A percentile compares a stretch with the other conserved stretches of the same genome.
Conservation (phyloP, 2,113 vertebrate genomes). For the Oncorhynchus masou region DNA sequence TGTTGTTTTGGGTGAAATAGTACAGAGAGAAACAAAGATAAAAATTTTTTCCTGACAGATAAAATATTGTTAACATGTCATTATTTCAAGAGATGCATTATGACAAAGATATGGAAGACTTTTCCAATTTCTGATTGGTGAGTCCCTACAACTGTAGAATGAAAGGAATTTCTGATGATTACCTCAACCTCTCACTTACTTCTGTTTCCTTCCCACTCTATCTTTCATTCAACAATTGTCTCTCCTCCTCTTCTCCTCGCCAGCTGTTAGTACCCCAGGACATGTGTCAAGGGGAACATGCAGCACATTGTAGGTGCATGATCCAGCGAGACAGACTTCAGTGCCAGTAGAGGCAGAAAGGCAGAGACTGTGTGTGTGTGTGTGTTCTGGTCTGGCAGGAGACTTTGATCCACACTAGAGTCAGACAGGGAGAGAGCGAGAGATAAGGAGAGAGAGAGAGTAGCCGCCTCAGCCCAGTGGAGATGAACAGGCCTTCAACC, state of each 20-base stretch:
- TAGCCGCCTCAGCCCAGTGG: slow-evolving; percentile 13
- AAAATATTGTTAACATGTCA: too few relatives aligned
- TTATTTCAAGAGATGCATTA: too few relatives aligned
- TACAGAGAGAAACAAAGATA: neutral
- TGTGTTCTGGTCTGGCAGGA: neutral
- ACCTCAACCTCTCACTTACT: too few relatives aligned
- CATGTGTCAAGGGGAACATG: neutral
- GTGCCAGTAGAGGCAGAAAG: neutral
- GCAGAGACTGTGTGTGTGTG: neutral
- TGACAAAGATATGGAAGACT: too few relatives aligned
- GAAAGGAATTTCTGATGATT: too few relatives aligned
- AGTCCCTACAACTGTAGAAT: too few relatives aligned
- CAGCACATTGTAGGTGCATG: neutral
- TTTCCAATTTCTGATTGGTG: too few relatives aligned
- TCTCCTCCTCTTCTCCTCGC: neutral
- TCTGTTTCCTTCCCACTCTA: neutral
- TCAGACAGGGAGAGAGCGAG: neutral
- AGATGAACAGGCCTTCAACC: slow-evolving; percentile 8
- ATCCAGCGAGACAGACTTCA: neutral
- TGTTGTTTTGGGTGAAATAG: too few relatives aligned
- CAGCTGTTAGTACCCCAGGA: neutral
- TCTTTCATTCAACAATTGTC: neutral
- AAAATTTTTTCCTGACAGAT: neutral
- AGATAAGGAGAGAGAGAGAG: neutral
- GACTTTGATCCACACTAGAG: slow-evolving; percentile 2